Evolutionary conservation across 2,797 vertebrate genomes (phyloP), one percentile per base, ranked within the genome.

Genomic region (Arctocebus calabarensis): DNA sequence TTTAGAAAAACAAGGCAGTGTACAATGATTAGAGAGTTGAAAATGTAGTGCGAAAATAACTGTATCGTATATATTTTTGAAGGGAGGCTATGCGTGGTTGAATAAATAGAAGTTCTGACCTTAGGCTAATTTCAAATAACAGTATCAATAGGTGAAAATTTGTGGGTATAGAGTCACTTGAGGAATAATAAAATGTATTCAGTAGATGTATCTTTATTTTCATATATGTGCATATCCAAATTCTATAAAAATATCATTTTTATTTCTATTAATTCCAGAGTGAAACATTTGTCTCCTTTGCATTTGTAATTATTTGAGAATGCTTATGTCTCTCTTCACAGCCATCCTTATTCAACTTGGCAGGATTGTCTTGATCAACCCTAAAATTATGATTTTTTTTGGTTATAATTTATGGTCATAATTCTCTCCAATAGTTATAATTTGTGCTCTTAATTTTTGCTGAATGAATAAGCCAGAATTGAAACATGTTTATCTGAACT

Each of bases 1-100:
- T 75, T 92, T 90, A 84, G 75, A 74, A 91, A 91, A 74, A 70
- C 4, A 79, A 27, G 75, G 22, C 25, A 20, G 32, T 57, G 17
- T 45, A 29, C 84, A 57, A 89, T 68, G 61, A 77, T 37, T 82
- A 12, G 29, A 37, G 71, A 59, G 40, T 79, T 84, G 22, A 87
- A 85, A 79, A 57, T 59, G 75, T 92, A 40, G 92, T 85, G 83
- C 71, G 17, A 91, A 78, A 73, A 77, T 4, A 71, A 93, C 82
- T 52, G 3, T 19, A 52, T 57, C 11, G 9, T 43, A 74, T n/a
- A 2, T 71, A 43, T 25, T 91, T 88, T 78, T 71, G 87, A 81
- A 93, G 32, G n/a, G 57, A 74, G 16, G 32, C 37, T 88, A 86
- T 78, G 11, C 93, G 2, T 94, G 6, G 1, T 61, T 90, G 20